Conservation (phyloP, 2,797 vertebrate genomes). For the Pseudomugil gertrudae region DNA sequence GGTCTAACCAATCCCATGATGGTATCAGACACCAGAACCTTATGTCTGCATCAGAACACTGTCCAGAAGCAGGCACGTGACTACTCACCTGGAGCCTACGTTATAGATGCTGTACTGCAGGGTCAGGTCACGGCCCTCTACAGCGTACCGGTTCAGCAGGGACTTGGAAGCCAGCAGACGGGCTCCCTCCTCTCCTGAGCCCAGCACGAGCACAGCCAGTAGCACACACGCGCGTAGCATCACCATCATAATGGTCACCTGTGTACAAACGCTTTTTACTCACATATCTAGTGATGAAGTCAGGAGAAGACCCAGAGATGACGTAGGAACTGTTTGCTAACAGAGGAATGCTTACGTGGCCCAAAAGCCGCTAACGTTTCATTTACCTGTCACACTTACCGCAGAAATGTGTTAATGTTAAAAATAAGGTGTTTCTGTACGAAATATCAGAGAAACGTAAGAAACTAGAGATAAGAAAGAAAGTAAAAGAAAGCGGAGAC, state of each 20-base stretch:
- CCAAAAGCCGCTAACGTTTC: not conserved
- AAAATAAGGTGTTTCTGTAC: too few relatives aligned
- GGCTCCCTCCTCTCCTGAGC: slow-evolving; percentile 88
- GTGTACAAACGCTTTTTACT: not conserved
- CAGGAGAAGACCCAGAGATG: not conserved
- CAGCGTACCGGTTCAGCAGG: slow-evolving; percentile 91
- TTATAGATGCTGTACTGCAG: slow-evolving; percentile 98
- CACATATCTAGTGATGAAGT: not conserved
- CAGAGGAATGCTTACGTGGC: slow-evolving; percentile 66
- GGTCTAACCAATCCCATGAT: too few relatives aligned
- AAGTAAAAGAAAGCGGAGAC: not conserved
- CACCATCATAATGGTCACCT: slow-evolving; percentile 88
- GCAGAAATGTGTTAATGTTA: too few relatives aligned
- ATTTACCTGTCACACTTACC: not conserved
- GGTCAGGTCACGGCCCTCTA: slow-evolving; percentile 94
- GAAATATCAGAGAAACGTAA: too few relatives aligned
- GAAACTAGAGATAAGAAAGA: not conserved
- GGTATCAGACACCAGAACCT: too few relatives aligned
- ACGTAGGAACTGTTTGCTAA: too few relatives aligned
- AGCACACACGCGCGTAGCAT: slow-evolving; percentile 59
- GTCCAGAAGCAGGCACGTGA: too few relatives aligned
- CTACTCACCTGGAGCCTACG: slow-evolving; percentile 90
- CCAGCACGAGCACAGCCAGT: slow-evolving; percentile 73
- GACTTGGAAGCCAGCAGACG: slow-evolving; percentile 94
- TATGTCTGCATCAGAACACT: too few relatives aligned